Evolutionary conservation across 2,113 vertebrate genomes (phyloP), one percentile per base, ranked within the genome.

Genomic region (Dendrocopos noguchii): DNA sequence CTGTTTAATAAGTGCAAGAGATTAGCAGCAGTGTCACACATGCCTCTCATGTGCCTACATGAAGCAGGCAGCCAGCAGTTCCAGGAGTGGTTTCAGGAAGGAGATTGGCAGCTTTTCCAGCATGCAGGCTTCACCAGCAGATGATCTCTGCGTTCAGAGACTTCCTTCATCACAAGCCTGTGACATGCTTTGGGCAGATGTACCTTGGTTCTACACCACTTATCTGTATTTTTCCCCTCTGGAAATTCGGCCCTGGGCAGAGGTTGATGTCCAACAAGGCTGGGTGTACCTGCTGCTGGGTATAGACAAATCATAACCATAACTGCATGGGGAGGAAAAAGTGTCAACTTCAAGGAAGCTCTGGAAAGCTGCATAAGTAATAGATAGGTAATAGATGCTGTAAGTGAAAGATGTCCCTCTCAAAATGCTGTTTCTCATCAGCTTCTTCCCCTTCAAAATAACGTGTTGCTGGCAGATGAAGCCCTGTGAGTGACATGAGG

Each of bases 31-130:
- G 73, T 72, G 76, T 44, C 87, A 78, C 75, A 86, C 70, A 33
- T 94, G 80, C 61, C 60, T 80, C 80, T 95, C 1, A 2, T 34
- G 64, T 80, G 76, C 75, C 61, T 82, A 14, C 74, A 76, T 50
- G 59, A 60, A 90, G 59, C 88, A 84, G 90, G 52, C 80, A 88
- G 63, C 50, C 66, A 87, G 68, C 82, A 91, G 70, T 63, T 88
- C 65, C 80, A 93, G 90, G 84, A 86, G 34, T 85, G 59, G 46
- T 73, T 94, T 95, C 92, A 81, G 68, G 53, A 72, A 80, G 34
- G 60, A 82, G 33, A 24, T 65, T 92, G 83, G 66, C 78, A 89
- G 66, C 34, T 90, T 93, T 93, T 88, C 24, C 34, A 46, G 16
- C 0, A 3, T 57, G 42, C 76, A 56, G 53, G 44, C 46, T 89